Evolutionary conservation across 1,140 invertebrate species (phyloP).

Genomic region (Tetragnatha versicolor): DNA sequence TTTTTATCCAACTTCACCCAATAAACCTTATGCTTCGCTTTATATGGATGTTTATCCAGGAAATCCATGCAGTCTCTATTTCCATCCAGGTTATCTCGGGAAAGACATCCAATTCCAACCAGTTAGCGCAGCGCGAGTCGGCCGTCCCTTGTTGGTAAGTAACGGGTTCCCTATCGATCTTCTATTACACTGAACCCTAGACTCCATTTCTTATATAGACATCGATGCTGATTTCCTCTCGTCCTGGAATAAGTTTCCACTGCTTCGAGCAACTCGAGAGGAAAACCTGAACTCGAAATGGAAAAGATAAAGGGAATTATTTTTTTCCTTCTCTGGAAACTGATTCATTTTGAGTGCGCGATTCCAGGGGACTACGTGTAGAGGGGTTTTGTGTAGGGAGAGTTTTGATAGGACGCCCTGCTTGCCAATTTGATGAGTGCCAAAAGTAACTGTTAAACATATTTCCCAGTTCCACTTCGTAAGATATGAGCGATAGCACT

Average conservation of each 20-base stretch:
- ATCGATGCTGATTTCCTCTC: conserved; percentile 37
- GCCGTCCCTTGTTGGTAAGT: conserved; percentile 41
- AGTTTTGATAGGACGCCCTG: too few species aligned
- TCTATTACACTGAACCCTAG: conserved; percentile 28
- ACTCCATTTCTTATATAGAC: conserved; percentile 23
- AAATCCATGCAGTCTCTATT: conserved; percentile 19
- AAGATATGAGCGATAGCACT: too few species aligned
- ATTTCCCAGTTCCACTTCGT: too few species aligned
- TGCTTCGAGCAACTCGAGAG: conserved; percentile 23
- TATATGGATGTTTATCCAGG: background rate
- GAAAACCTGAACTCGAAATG: conserved; percentile 28
- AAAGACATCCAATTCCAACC: conserved; percentile 41
- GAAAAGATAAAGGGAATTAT: conserved; percentile 37
- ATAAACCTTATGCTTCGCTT: too few species aligned
- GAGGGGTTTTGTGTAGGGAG: too few species aligned
- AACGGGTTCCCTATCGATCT: conserved; percentile 37
- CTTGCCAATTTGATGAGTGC: too few species aligned
- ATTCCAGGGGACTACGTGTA: background rate
- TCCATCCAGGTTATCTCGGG: conserved; percentile 11
- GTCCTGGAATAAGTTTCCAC: conserved; percentile 32
- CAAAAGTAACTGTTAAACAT: too few species aligned
- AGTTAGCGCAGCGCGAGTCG: conserved; percentile 25
- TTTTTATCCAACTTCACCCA: too few species aligned
- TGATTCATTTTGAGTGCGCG: conserved; percentile 28
- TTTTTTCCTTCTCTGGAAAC: conserved; percentile 5